Base-by-base conservation (phyloP, 2,113 vertebrate species). In the Hydrochoerus hydrochaeris region DNA sequence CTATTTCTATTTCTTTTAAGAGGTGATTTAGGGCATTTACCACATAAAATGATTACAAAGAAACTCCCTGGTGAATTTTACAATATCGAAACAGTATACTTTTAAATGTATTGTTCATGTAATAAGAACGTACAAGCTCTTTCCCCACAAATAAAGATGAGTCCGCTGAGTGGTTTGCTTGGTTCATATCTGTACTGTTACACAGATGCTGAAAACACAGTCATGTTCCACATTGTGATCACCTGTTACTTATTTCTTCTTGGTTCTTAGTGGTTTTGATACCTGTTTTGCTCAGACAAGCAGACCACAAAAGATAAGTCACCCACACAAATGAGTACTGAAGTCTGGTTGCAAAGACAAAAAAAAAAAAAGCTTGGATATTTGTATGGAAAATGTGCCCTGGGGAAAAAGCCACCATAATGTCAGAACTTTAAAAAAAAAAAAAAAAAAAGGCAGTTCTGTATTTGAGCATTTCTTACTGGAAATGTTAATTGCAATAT, bases 401-500 rank as follows among this genome's bases (percentile, higher is more conserved):
- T 82, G 73, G 93, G 73, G 75, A 92, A 95, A 96, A 95, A 95
- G 52, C 44, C 81, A 96, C 57, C 75, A n/a, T 95, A 95, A 96
- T 94, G 88, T 96, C 92, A 96, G 62, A 95, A 91, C 49, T 89
- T 41, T 90, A 80, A 80, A 46, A 52, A 52, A 52, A 83, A 88
- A 62, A 62, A 62, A 62, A 58, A 22, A 58, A 81, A 88, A 60
- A 12, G 65, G 35, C 77, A 85, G 65, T 90, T 90, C 94, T 96
- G 78, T 92, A 96, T 90, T 93, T 92, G 88, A 95, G 49, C 65
- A 93, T 90, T 95, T 85, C 58, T 97, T 96, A 57, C 85, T 95
- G 67, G 71, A 96, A 98, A 96, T 90, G 88, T 95, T 98, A 97
- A 98, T 96, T 98, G 92, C 63, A 86, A 95, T 89, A 95, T 88